Evolutionary conservation across 92 coral and sea anemone species (phyloP), one percentile per base, ranked within the genome.

Genomic region (Phenganax stokvisi): DNA sequence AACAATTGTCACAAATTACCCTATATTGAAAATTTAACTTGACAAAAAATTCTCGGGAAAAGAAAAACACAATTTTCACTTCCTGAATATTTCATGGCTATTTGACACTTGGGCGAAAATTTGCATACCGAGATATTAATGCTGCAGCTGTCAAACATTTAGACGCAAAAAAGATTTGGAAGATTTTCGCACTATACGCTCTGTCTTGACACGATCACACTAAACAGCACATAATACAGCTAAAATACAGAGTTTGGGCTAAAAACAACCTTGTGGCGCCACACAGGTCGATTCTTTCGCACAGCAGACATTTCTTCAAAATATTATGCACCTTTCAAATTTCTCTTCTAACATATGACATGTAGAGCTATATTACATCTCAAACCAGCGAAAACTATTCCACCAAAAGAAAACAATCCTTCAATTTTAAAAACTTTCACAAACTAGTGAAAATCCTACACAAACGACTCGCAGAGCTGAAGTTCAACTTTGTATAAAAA

Each of bases 61-160:
- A 37, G 47, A 37, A 37, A 37, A 37, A 2, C 47, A n/a, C 70
- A 10, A 64, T 64, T 64, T 20, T 44, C 3, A 64, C 70, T n/a
- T 64, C 31, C 70, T 64, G 47, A 64, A 64, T 64, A 64, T 64
- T 64, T 64, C 70, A 64, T 64, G 9, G 73, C 47, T 30, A 68
- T 13, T 30, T 30, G 73, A 68, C 73, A 68, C 73, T 68, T 0
- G 7, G 20, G 13, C 47, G 47, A 30, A 68, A 9, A 68, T 68
- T 68, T 68, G 73, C 73, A 68, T 68, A 68, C 73, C 9, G 73
- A 68, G 12, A 68, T 37, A 30, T 64, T 64, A 17, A 9, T 11
- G 47, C 3, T 10, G 10, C 73, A 68, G 73, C 73, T 68, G 73
- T 68, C 73, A 68, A 68, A 68, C 13, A 68, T 12, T 10, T 5